phyloP scores from a whole-genome alignment of 53 echinoderm and acorn worm genomes.

The Luidia sarsii region DNA sequence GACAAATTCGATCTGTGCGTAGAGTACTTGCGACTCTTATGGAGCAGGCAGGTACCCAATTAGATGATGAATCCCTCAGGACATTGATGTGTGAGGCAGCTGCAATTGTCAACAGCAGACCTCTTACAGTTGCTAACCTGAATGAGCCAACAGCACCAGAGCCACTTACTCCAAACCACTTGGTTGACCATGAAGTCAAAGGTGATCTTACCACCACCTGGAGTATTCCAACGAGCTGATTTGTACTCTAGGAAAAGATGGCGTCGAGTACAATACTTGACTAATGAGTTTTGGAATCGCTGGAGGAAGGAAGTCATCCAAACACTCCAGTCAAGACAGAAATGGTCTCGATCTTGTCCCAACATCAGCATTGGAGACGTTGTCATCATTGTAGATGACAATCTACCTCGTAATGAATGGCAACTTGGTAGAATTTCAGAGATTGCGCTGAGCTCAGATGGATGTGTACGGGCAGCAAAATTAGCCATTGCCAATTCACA shows the following conservation, averaged over 20 bases:
- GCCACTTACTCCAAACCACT: constrained; percentile 57
- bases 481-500: neutral
- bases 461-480: neutral
- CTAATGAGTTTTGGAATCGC: constrained; percentile 37
- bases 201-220: constrained; percentile 53
- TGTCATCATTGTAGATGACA: constrained; percentile 14
- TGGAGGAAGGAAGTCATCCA: constrained; percentile 43
- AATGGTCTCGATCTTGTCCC: constrained; percentile 10
- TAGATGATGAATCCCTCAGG: constrained; percentile 67
- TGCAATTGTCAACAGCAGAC: constrained; percentile 70
- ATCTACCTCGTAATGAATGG: neutral
- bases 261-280: constrained; percentile 48
- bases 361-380: constrained; percentile 21
- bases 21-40: constrained; percentile 55
- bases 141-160: constrained; percentile 25
- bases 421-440: neutral
- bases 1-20: constrained; percentile 68
- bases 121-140: constrained; percentile 45
- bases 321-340: constrained; percentile 18
- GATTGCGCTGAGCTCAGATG: neutral
- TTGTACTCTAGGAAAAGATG: constrained; percentile 35
- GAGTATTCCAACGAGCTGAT: constrained; percentile 27
- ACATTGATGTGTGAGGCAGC: constrained; percentile 66
- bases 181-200: constrained; percentile 58
- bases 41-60: constrained; percentile 43